phyloP scores from a whole-genome alignment of 1,140 invertebrate genomes.

The Drosophila simulans region DNA sequence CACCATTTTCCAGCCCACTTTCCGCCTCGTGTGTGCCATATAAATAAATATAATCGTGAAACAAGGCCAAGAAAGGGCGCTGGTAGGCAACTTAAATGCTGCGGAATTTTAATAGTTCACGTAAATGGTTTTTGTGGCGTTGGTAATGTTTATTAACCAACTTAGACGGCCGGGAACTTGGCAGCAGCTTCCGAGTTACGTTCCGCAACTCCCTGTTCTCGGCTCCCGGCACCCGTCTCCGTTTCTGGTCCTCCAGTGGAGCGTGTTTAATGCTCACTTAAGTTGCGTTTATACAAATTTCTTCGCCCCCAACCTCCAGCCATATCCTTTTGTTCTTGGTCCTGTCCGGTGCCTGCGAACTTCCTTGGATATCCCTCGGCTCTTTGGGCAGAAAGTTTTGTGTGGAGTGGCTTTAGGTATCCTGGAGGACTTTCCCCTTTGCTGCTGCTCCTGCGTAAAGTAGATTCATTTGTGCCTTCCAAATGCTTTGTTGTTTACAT shows the following conservation, averaged over 20 bases:
- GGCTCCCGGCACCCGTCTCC: background rate
- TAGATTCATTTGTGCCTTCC: conserved; percentile 76
- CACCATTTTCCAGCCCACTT: conserved; percentile 2
- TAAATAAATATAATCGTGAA: conserved; percentile 79
- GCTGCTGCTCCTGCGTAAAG: conserved; percentile 48
- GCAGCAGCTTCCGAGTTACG: background rate
- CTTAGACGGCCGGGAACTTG: conserved; percentile 55
- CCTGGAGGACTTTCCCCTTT: conserved; percentile 6
- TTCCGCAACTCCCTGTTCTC: too few relatives aligned
- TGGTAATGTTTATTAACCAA: conserved; percentile 82
- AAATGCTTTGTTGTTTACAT: conserved; percentile 82
- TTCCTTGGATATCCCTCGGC: conserved; percentile 8
- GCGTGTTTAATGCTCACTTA: conserved; percentile 81
- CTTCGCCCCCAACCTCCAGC: conserved; percentile 19
- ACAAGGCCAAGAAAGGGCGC: conserved; percentile 38
- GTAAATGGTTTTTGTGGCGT: conserved; percentile 81
- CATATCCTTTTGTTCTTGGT: conserved; percentile 21
- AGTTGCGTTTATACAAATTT: conserved; percentile 82
- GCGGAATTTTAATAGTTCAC: conserved; percentile 80
- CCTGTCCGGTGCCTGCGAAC: conserved; percentile 18
- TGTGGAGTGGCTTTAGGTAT: conserved; percentile 56
- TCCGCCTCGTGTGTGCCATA: conserved; percentile 46
- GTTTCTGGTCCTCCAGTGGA: conserved; percentile 60
- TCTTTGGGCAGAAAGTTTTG: conserved; percentile 44
- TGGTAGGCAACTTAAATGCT: conserved; percentile 67